These are phyloP conservation scores for Brachyhypopomus occidentalis DNA, from an alignment of 2,113 vertebrate genomes.

Conservation along the genomic window DNA sequence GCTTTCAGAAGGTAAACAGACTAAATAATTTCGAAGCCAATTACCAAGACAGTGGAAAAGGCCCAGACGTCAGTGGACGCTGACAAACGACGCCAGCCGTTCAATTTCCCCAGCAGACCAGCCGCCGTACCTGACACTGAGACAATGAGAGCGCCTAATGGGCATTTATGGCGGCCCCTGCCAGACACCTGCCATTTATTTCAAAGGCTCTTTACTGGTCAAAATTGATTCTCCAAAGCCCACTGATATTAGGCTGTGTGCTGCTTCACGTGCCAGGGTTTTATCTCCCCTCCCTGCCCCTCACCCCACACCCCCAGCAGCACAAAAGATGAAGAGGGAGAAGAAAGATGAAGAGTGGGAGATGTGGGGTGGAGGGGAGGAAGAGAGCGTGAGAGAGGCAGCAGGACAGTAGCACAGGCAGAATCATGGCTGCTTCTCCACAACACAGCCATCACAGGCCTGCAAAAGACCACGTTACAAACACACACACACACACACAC, in stretches of 20 bases:
- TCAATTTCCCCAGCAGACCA: slow-evolving; percentile 67
- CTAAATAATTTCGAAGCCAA: slow-evolving; percentile 74
- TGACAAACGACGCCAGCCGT: slow-evolving; percentile 71
- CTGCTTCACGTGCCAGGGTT: slow-evolving; percentile 44
- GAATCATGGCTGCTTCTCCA: not conserved
- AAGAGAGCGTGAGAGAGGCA: not conserved
- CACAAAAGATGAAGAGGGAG: not conserved
- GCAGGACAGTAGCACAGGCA: not conserved
- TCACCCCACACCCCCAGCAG: slow-evolving; percentile 15
- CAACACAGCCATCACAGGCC: not conserved
- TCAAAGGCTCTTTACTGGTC: slow-evolving; percentile 59
- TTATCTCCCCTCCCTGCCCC: slow-evolving; percentile 22
- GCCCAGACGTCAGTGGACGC: slow-evolving; percentile 67
- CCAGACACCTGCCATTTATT: slow-evolving; percentile 67
- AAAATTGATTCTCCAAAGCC: slow-evolving; percentile 59
- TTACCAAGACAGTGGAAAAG: slow-evolving; percentile 67
- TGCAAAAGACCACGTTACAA: not conserved
- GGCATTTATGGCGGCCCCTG: slow-evolving; percentile 69
- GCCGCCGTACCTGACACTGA: slow-evolving; percentile 65
- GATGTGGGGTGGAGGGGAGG: not conserved
- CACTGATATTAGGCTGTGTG: slow-evolving; percentile 58
- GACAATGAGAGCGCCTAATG: slow-evolving; percentile 74
- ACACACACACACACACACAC: no score
- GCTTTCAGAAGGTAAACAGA: slow-evolving; percentile 67
- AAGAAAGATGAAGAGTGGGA: slow-evolving; percentile 21